These are phyloP conservation scores for Bradypus variegatus DNA, from an alignment of 2,797 vertebrate species.

Conservation along the genomic window DNA sequence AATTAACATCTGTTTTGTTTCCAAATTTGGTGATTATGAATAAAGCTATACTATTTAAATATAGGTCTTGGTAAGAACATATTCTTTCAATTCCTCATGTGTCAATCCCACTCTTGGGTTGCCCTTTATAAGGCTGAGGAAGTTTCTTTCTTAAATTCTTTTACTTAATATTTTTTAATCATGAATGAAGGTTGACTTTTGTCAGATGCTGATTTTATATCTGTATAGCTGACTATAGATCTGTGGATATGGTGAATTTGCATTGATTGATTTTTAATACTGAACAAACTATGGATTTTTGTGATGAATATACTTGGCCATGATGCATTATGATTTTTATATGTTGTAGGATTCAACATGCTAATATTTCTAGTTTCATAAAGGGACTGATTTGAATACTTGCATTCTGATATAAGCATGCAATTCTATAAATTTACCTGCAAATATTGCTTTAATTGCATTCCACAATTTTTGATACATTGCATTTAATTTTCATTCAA, in stretches of 20 bases:
- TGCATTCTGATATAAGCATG: background rate
- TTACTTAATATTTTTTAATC: background rate
- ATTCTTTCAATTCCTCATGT: rapidly evolving
- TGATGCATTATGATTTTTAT: background rate
- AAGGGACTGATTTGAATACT: background rate
- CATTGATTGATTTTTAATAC: background rate
- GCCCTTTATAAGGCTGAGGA: background rate
- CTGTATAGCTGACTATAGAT: too few species aligned
- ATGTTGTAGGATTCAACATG: background rate
- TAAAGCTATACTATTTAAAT: background rate
- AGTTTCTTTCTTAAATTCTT: background rate
- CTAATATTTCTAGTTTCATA: background rate
- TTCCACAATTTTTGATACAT: background rate
- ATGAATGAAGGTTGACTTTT: background rate
- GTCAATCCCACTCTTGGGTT: background rate
- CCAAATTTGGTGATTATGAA: background rate
- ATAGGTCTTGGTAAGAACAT: too few species aligned
- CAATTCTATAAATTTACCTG: background rate
- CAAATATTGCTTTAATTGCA: background rate
- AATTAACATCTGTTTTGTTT: background rate
- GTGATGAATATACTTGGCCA: background rate
- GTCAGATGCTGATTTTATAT: too few species aligned
- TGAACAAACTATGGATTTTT: background rate
- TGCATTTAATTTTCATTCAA: background rate
- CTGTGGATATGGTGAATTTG: background rate